Evolutionary conservation across 1,140 invertebrate species (phyloP), one percentile per base, ranked within the genome.

Genomic region (Sesamia nonagrioides): DNA sequence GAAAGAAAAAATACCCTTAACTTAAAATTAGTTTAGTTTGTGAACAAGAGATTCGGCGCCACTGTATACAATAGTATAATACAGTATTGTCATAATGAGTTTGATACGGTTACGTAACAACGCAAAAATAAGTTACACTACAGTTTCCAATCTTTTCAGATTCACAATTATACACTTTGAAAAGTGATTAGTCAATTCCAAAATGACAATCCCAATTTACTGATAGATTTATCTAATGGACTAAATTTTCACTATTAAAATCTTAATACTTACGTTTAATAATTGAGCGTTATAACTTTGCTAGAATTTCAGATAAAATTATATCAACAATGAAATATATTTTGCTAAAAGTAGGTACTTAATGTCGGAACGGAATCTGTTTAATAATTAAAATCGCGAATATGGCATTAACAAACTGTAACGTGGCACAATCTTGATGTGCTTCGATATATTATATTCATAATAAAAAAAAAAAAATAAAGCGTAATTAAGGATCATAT

Each of bases 211-310:
- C 61, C 3, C 75, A 71, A 78, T 69, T 58, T 69, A 48, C 50
- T 56, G 48, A 56, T 82, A 75, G 45, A 83, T 72, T 80, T 79
- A 82, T 77, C 80, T 84, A 85, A 85, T 86, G 78, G 81, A 87
- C 83, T 86, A 87, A 78, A 76, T 73, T 69, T 77, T 76, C 66
- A 21, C 56, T 81, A 86, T 80, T 84, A 75, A 77, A 79, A 83
- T 82, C 63, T 85, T 84, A 80, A 80, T 81, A 82, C 78, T 82
- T 88, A 90, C 80, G 89, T 79, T 83, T 88, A 90, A 82, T 91
- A 91, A 91, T 91, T 91, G 89, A 91, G 89, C 89, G 82, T 85
- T 79, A 85, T 77, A 86, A 74, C 74, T 50, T 58, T 63, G 56
- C 68, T 78, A 83, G 35, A 81, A 82, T 83, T 69, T 69, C 48